These are phyloP conservation scores for Dryas iulia DNA, from an alignment of 1,140 invertebrate species.

Conservation along the genomic window DNA sequence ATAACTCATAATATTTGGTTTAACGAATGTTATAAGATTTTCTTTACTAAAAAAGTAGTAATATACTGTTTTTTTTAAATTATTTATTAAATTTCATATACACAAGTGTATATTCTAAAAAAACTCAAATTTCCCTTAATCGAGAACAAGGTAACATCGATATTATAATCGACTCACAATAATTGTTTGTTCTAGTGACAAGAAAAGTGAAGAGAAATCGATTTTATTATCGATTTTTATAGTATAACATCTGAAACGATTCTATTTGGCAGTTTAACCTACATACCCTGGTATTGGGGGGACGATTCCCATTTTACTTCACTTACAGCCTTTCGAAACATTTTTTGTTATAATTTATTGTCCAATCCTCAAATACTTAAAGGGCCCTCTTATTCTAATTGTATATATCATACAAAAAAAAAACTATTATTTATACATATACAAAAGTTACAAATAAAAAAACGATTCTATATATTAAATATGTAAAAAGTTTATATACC, in stretches of 20 bases:
- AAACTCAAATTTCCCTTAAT: background rate
- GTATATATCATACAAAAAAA: background rate
- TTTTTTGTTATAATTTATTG: conserved; percentile 56
- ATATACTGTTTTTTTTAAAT: too few relatives aligned
- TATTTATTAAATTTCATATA: background rate
- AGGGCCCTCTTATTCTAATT: conserved; percentile 13
- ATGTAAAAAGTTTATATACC: background rate
- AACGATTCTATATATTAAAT: background rate
- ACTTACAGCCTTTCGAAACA: conserved; percentile 62
- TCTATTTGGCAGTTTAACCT: conserved; percentile 53
- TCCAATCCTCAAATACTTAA: conserved; percentile 48
- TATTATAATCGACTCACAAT: background rate
- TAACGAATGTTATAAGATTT: too few relatives aligned
- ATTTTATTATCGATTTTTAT: background rate
- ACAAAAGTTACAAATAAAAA: background rate
- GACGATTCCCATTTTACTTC: conserved; percentile 60
- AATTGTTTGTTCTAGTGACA: background rate
- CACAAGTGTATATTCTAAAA: background rate
- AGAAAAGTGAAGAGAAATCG: background rate
- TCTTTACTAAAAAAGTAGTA: too few relatives aligned
- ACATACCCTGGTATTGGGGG: conserved; percentile 72
- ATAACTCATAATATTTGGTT: background rate
- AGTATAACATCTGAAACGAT: conserved; percentile 8
- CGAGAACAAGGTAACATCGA: background rate
- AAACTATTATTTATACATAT: background rate